A percentile compares a stretch with the other conserved stretches of the same genome.
Conservation (phyloP, 2,888 invertebrate genomes). For the Pheosia tremula region DNA sequence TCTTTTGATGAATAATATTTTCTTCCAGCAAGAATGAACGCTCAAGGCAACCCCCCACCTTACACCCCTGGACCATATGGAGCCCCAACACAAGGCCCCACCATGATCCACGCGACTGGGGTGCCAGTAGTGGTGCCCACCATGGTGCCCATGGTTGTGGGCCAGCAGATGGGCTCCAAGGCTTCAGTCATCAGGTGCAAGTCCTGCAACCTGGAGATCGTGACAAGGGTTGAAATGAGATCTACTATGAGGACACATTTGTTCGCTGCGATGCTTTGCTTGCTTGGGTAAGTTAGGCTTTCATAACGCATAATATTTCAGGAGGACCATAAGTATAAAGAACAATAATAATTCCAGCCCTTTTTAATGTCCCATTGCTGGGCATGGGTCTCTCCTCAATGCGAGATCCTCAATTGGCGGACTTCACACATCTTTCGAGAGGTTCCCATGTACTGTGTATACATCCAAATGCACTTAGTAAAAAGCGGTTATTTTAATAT, state of each 20-base stretch:
- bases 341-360: too few species aligned
- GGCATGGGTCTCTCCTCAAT: too few species aligned
- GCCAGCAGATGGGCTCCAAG: conserved; percentile 50
- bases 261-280: conserved; percentile 77
- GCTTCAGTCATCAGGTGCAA: conserved; percentile 62
- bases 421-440: too few species aligned
- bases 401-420: too few species aligned
- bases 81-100: conserved; percentile 9
- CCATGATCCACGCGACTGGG: conserved; percentile 18
- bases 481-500: too few species aligned
- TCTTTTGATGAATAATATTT: background rate
- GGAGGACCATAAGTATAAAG: too few species aligned
- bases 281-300: conserved; percentile 56
- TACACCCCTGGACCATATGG: conserved; percentile 18
- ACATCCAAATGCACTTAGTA: too few species aligned
- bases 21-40: conserved; percentile 18
- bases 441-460: too few species aligned
- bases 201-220: conserved; percentile 70
- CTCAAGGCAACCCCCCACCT: conserved; percentile 41
- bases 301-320: background rate
- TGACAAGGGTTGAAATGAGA: conserved; percentile 67
- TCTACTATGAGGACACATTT: conserved; percentile 81
- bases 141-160: conserved; percentile 24
- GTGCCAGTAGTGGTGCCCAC: conserved; percentile 16
- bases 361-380: too few species aligned